These are phyloP conservation scores for Cydia fagiglandana DNA, from an alignment of 1,140 invertebrate genomes.

Conservation along the genomic window DNA sequence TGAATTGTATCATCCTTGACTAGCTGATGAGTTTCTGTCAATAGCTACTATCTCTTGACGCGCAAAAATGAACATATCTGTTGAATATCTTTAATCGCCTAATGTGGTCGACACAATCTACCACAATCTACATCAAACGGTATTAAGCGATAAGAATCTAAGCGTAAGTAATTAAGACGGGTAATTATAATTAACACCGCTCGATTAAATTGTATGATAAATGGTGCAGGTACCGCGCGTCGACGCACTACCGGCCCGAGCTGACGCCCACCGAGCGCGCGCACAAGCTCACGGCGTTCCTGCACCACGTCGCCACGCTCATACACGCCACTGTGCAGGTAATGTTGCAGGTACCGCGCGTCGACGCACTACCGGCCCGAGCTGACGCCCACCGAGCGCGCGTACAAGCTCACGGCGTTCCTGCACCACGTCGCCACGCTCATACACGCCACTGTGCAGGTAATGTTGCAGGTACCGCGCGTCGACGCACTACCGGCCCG, in stretches of 20 bases:
- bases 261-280: constrained; percentile 94
- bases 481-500: constrained; percentile 95
- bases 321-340: constrained; percentile 91
- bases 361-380: constrained; percentile 96
- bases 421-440: constrained; percentile 93
- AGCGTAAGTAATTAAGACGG: neutral
- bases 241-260: constrained; percentile 95
- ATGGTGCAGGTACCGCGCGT: constrained; percentile 88
- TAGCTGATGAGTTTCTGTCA: no score
- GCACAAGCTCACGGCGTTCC: constrained; percentile 91
- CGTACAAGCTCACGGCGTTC: constrained; percentile 92
- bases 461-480: constrained; percentile 87
- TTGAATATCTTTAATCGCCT: no score
- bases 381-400: constrained; percentile 93
- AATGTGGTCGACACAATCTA: neutral
- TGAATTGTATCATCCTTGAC: no score
- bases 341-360: constrained; percentile 86
- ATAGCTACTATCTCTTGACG: no score
- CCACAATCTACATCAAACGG: neutral
- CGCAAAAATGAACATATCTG: no score
- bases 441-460: constrained; percentile 91
- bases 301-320: constrained; percentile 93
- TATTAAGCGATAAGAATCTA: neutral
- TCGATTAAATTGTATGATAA: neutral
- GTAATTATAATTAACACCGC: neutral